Conservation (phyloP, 2,888 invertebrate genomes). For the Apodemia duryi region DNA sequence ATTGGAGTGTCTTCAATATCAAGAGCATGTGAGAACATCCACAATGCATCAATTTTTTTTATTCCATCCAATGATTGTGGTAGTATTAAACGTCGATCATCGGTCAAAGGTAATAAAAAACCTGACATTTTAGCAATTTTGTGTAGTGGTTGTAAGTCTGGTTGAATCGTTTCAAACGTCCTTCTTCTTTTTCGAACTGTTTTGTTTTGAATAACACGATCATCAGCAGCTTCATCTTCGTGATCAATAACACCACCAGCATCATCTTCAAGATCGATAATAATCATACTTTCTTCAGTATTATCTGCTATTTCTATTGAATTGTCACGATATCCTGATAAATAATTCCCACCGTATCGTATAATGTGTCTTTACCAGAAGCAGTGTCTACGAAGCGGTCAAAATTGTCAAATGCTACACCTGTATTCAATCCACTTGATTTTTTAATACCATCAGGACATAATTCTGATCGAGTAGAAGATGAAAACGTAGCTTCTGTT, state of each 20-base stretch:
- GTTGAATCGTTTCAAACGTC: no score
- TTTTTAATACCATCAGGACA: conserved; percentile 22
- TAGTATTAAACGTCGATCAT: no score
- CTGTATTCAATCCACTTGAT: conserved; percentile 32
- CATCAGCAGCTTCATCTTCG: no score
- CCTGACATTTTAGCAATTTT: no score
- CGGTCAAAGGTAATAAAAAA: no score
- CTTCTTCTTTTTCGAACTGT: no score
- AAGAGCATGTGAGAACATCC: background rate
- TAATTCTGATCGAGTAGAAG: background rate
- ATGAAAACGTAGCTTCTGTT: conserved; percentile 23
- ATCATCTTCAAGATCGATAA: no score
- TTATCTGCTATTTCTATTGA: no score
- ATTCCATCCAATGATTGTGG: background rate
- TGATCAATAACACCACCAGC: no score
- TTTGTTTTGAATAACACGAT: background rate
- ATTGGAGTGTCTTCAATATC: background rate
- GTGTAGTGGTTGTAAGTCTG: no score
- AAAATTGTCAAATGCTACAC: conserved; percentile 29
- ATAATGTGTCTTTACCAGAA: conserved; percentile 28
- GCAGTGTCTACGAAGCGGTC: conserved; percentile 29
- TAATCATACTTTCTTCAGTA: no score
- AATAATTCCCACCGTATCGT: conserved; percentile 28
- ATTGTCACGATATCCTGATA: conserved; percentile 10
- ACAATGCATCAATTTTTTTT: background rate